Evolutionary conservation across 2,797 vertebrate species (phyloP).

Genomic region (Tangara arthus): DNA sequence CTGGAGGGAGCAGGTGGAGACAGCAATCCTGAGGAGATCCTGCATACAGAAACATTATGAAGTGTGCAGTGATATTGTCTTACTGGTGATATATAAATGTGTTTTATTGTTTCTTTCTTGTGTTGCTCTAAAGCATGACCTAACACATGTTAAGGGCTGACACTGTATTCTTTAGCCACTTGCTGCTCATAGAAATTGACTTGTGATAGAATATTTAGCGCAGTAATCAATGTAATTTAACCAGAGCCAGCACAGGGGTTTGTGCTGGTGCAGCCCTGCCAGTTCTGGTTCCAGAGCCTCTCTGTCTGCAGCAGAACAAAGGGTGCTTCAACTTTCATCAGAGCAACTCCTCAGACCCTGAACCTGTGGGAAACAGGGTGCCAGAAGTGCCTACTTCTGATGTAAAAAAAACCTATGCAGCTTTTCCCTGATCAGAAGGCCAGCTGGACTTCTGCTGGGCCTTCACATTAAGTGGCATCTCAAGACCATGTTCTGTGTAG

Average conservation of each 20-base stretch:
- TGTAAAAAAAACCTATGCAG: neutral
- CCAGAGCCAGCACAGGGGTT: neutral
- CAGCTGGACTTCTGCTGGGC: neutral
- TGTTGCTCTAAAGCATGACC: neutral
- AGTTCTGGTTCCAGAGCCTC: neutral
- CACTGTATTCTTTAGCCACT: neutral
- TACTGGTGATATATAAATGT: neutral
- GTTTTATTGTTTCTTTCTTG: neutral
- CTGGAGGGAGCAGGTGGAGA: neutral
- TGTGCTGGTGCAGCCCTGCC: neutral
- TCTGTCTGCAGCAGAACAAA: neutral
- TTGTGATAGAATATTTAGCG: neutral
- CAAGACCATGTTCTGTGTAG: neutral
- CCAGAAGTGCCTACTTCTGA: neutral
- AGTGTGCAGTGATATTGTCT: neutral
- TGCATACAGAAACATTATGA: neutral
- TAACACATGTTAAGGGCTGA: neutral
- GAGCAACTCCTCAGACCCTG: neutral
- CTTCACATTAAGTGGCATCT: neutral
- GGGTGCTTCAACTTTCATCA: fast-evolving
- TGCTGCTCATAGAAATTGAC: neutral
- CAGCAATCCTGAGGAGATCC: neutral
- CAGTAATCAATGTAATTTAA: neutral
- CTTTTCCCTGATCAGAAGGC: neutral
- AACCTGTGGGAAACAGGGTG: fast-evolving